Base-by-base conservation (phyloP, 1,140 invertebrate genomes). In the Aphaenogaster rudis region DNA sequence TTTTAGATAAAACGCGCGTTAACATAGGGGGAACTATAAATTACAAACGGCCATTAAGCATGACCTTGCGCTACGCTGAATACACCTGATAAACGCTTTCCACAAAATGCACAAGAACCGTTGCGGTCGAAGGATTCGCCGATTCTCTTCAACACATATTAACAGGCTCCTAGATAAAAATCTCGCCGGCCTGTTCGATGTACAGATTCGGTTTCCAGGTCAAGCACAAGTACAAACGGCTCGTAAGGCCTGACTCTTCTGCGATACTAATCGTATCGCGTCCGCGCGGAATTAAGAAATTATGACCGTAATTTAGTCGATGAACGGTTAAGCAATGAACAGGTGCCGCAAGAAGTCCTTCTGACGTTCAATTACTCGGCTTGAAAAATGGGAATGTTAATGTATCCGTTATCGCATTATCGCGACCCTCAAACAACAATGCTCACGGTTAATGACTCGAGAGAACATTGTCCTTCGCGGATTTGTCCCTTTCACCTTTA, bases 401-500 rank as follows among this genome's bases (percentile, higher is more conserved):
- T 57, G 11, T 15, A 42, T 36, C 8, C 57, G 57, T 50, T 79
- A 50, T 79, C 76, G 59, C 45, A 28, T 79, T 63, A 79, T 79
- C 59, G 59, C 28, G 76, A 79, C 42, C 59, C 59, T 79, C 76
- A 54, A 81, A 71, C n/a, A 39, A 66, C 39, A 67, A 67, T 39
- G 17, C 64, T 67, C 64, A 17, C 13, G 66, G 64, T 81, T 81
- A 81, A 81, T 81, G 50, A 71, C 36, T 81, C 79, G 59, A 81
- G 63, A 71, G 64, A 81, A 81, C 79, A 71, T 81, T 81, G 79
- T 81, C 48, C 79, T 48, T 59, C 36, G 36, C 15, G 54, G 33
- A 81, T 81, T 71, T 71, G 76, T 81, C 66, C 66, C 66, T 71
- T 45, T 54, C 21, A 42, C 63, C 21, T 57, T 81, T 71, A 54